Evolutionary conservation across 2,797 vertebrate species (phyloP).

Genomic region (Ctenosaura bakeri): DNA sequence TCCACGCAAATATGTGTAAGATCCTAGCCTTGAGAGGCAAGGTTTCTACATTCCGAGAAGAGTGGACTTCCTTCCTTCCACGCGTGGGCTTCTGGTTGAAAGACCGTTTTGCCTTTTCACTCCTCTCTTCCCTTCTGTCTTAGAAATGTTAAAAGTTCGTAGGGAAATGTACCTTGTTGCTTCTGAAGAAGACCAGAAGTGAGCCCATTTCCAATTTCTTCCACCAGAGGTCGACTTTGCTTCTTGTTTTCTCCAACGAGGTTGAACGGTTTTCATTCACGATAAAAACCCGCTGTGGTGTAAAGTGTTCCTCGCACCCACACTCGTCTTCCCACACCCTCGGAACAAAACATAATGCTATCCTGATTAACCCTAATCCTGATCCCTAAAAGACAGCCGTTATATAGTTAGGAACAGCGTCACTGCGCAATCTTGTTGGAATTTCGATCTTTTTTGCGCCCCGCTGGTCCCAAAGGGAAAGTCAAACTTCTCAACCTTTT

Average conservation of each 20-base stretch:
- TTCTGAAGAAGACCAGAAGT: neutral
- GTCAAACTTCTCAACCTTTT: neutral
- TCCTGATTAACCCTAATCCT: neutral
- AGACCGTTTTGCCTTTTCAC: too few relatives aligned
- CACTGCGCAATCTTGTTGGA: too few relatives aligned
- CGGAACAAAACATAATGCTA: neutral
- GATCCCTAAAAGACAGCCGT: neutral
- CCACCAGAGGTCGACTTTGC: conserved; percentile 78
- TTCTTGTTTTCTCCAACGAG: conserved; percentile 63
- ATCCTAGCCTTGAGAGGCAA: neutral
- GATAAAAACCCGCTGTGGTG: neutral
- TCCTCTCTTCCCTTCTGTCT: neutral
- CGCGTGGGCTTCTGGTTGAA: neutral
- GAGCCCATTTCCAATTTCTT: conserved; percentile 58
- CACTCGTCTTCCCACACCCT: too few relatives aligned
- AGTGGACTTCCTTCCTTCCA: neutral
- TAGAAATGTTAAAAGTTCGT: neutral
- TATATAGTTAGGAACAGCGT: neutral
- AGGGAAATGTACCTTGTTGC: neutral
- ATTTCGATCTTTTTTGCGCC: neutral
- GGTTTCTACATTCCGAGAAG: neutral
- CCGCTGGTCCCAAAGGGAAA: neutral
- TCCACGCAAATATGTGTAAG: neutral
- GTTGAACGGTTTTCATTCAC: conserved; percentile 1
- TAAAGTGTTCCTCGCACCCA: neutral